Conservation (phyloP, 2,113 vertebrate genomes). For the Pedetes capensis region DNA sequence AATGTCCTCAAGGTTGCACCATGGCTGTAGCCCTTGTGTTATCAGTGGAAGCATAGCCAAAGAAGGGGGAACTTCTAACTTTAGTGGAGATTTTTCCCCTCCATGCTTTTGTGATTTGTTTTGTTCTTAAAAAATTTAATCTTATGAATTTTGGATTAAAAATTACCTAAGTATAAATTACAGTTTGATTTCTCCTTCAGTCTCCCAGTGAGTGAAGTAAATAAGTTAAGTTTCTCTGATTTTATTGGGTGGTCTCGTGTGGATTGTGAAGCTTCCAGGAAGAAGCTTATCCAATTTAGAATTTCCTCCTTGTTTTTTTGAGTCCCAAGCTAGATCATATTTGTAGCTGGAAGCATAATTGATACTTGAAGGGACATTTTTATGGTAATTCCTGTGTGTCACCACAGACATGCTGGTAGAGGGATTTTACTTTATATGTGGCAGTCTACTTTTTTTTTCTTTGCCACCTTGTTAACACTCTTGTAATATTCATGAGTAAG, state of each 20-base stretch:
- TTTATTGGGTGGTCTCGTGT: background rate
- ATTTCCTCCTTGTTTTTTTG: slow-evolving; percentile 43
- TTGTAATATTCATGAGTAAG: slow-evolving; percentile 91
- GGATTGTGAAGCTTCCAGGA: background rate
- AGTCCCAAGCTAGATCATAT: background rate
- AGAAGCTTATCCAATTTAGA: slow-evolving; percentile 1
- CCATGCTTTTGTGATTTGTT: background rate
- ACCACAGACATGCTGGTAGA: slow-evolving; percentile 60
- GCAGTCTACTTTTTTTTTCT: slow-evolving; percentile 73
- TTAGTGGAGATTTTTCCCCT: background rate
- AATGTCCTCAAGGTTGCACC: background rate
- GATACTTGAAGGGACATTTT: slow-evolving; percentile 62
- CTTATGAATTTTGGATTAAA: background rate
- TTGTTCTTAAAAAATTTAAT: background rate
- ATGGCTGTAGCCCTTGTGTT: background rate
- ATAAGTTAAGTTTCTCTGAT: background rate
- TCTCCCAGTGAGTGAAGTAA: background rate
- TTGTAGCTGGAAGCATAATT: slow-evolving; percentile 33
- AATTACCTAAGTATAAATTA: background rate
- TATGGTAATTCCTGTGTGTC: slow-evolving; percentile 54
- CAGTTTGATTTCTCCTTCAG: slow-evolving; percentile 10
- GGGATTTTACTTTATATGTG: slow-evolving; percentile 53
- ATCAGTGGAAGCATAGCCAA: background rate
- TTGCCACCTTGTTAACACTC: slow-evolving; percentile 82
- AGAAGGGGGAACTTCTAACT: background rate